These are phyloP conservation scores for Lithobates sylvaticus DNA, from an alignment of 2,797 vertebrate genomes.

Conservation along the genomic window DNA sequence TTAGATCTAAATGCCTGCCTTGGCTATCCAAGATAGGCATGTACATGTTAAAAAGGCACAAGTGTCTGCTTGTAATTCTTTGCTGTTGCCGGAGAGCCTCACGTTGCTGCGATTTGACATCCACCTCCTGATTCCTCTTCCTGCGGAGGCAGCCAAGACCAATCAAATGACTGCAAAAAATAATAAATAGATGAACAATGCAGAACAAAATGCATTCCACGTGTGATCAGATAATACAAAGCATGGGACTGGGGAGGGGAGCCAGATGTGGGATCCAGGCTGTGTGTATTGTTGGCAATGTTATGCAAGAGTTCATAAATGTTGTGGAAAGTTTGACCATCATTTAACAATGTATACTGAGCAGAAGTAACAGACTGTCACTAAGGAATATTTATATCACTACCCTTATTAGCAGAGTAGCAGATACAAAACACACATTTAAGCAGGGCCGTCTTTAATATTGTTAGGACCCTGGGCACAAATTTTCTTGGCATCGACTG, in stretches of 20 bases:
- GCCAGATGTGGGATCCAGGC: not conserved
- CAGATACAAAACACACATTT: too few relatives aligned
- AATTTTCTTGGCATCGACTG: too few relatives aligned
- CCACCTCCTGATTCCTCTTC: not conserved
- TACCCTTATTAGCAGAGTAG: not conserved
- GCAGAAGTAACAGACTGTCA: not conserved
- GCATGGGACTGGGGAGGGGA: too few relatives aligned
- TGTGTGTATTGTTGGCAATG: not conserved
- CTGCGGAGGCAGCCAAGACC: not conserved
- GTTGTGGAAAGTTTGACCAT: not conserved
- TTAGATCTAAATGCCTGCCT: not conserved
- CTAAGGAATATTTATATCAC: not conserved
- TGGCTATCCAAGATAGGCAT: not conserved
- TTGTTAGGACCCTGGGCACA: too few relatives aligned
- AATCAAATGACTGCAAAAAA: not conserved
- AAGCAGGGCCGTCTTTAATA: too few relatives aligned
- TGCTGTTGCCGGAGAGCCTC: not conserved
- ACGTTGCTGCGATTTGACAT: constrained; percentile 9
- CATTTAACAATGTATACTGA: not conserved
- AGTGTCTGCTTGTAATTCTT: not conserved
- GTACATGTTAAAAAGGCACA: constrained; percentile 21
- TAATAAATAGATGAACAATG: not conserved
- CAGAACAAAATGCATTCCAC: not conserved
- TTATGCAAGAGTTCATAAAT: too few relatives aligned
- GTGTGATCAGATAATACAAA: not conserved